These are phyloP conservation scores for Hycleus cichorii DNA, from an alignment of 1,140 invertebrate genomes.

Conservation along the genomic window DNA sequence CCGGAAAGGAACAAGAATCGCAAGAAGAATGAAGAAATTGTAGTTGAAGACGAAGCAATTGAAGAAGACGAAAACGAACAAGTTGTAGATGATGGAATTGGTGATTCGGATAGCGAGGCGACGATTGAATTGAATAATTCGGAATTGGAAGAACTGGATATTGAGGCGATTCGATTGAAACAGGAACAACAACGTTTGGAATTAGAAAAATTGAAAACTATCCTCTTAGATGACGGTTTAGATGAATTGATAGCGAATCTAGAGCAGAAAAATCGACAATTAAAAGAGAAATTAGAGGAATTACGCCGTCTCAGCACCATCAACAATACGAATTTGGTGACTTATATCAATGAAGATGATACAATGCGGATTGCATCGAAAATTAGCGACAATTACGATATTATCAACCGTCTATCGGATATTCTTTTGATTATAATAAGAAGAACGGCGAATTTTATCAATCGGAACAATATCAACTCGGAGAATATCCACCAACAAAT, in stretches of 20 bases:
- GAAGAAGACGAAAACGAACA: neutral
- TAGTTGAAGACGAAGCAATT: conserved; percentile 7
- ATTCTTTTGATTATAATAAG: conserved; percentile 36
- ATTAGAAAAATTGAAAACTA: conserved; percentile 27
- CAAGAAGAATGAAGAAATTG: conserved; percentile 16
- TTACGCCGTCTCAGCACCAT: conserved; percentile 31
- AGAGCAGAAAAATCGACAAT: conserved; percentile 34
- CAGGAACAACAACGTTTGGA: conserved; percentile 31
- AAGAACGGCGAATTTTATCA: conserved; percentile 32
- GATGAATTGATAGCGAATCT: conserved; percentile 32
- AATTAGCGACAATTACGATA: conserved; percentile 32
- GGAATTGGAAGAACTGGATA: conserved; percentile 28
- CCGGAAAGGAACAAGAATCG: conserved; percentile 24
- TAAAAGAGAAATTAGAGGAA: conserved; percentile 36
- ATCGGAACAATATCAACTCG: conserved; percentile 34
- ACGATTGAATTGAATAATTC: conserved; percentile 24
- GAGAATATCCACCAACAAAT: conserved; percentile 34
- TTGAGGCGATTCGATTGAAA: conserved; percentile 26
- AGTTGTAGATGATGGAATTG: neutral
- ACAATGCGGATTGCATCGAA: conserved; percentile 31
- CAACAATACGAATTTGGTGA: conserved; percentile 32
- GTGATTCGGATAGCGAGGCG: conserved; percentile 1
- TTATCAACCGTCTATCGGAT: conserved; percentile 35
- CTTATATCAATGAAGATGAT: conserved; percentile 32
- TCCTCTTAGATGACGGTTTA: conserved; percentile 35